Base-by-base conservation (phyloP, 2,113 vertebrate genomes). In the Chlorodrepanis virens region DNA sequence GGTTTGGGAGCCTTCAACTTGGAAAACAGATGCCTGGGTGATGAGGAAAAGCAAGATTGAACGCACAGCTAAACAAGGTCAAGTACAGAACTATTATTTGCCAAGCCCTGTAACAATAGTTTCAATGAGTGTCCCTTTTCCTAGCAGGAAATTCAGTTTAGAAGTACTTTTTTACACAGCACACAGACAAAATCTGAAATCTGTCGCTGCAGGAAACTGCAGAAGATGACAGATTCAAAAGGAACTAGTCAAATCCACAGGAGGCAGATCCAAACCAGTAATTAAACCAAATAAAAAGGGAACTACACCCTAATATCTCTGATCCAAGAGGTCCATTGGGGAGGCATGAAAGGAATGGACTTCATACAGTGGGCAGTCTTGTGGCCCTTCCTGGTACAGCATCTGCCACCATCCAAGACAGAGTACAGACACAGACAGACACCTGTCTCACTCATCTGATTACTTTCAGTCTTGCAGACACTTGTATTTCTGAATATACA, bases 351-450 rank as follows among this genome's bases (percentile, higher is more conserved):
- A 39, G 11, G 29, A 83, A 71, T 0, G 2, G 44, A 25, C 6
- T 19, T 61, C 76, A 40, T 27, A 42, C 22, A 83, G 37, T 0
- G 9, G 60, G 50, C 35, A 91, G 37, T 31, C 22, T 83, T 28
- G 5, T 8, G 54, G 59, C 11, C 40, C 40, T 39, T 83, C 50
- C 63, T 31, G 28, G 28, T 54, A 42, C 35, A 47, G 33, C 33
- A 44, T 13, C 14, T 54, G 44, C 20, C 63, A 65, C 68, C 2
- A 0, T 10, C 39, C 0, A 0, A 72, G 53, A 47, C 6, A 0
- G 27, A 56, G 9, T 3, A 69, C 14, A 29, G 37, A 31, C 35
- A 71, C 27, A 64, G 74, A 79, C 2, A 8, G 40, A 77, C 59
- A 27, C 45, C 64, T 11, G 9, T 37, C 27, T 85, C 37, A 16